These are phyloP conservation scores for Gadopsis marmoratus DNA, from an alignment of 2,797 vertebrate species.

Conservation along the genomic window DNA sequence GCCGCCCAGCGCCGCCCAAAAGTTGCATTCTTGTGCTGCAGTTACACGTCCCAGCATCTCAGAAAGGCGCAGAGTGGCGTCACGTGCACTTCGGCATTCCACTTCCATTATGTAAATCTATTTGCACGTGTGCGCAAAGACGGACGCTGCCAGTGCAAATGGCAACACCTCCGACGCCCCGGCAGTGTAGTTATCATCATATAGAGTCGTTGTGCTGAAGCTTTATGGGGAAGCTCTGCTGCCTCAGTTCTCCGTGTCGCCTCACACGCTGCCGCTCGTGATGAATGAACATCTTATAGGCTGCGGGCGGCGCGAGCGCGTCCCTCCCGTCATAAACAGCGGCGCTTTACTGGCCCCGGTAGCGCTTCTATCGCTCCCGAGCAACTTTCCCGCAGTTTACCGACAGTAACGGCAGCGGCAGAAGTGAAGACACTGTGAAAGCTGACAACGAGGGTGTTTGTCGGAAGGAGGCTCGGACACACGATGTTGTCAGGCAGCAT, in stretches of 20 bases:
- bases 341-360: conserved; percentile 64
- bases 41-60: neutral
- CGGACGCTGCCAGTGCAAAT: conserved; percentile 1
- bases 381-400: conserved; percentile 72
- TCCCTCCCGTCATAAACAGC: conserved; percentile 74
- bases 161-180: conserved; percentile 26
- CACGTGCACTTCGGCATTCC: neutral
- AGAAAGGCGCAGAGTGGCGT: neutral
- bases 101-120: conserved; percentile 6
- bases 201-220: conserved; percentile 45
- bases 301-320: conserved; percentile 53
- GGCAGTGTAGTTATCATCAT: conserved; percentile 61
- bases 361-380: conserved; percentile 69
- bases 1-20: conserved; percentile 6
- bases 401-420: conserved; percentile 35
- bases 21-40: neutral
- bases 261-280: conserved; percentile 64
- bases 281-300: conserved; percentile 72
- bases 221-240: conserved; percentile 55
- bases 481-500: conserved; percentile 24
- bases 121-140: neutral
- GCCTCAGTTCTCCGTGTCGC: conserved; percentile 53
- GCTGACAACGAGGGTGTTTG: conserved; percentile 64
- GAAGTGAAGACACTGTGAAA: conserved; percentile 72
- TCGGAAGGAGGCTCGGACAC: conserved; percentile 48